Evolutionary conservation across 2,113 vertebrate species (phyloP).

Genomic region (Toxostoma redivivum): DNA sequence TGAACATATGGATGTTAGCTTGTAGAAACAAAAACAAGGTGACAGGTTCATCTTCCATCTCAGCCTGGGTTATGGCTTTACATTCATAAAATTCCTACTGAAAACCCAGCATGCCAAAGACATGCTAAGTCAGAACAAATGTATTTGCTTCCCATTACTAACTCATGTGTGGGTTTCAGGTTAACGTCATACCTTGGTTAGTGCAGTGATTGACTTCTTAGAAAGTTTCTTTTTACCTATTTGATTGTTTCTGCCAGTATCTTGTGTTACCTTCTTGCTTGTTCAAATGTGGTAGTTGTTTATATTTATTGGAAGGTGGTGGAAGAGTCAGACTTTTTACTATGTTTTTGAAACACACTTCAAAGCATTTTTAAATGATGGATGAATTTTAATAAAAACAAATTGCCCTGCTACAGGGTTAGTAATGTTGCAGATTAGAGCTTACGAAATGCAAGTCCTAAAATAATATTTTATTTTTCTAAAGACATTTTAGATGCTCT

Average conservation of each 20-base stretch:
- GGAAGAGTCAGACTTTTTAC: background rate
- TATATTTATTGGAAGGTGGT: background rate
- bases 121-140: background rate
- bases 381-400: slow-evolving; percentile 6
- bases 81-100: background rate
- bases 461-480: background rate
- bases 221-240: background rate
- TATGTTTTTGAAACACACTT: slow-evolving; percentile 14
- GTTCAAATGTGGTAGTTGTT: background rate
- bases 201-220: background rate
- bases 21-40: background rate
- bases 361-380: background rate
- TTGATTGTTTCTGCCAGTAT: background rate
- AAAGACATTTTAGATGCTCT: background rate
- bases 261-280: background rate
- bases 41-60: background rate
- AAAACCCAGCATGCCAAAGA: background rate
- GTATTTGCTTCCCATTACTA: background rate
- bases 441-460: background rate
- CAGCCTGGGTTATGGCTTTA: background rate
- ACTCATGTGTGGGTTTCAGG: background rate
- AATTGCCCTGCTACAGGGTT: background rate
- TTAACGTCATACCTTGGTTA: background rate
- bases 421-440: background rate
- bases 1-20: background rate